phyloP scores from a whole-genome alignment of 2,113 vertebrate genomes.

The Pomatorhinus ruficollis region DNA sequence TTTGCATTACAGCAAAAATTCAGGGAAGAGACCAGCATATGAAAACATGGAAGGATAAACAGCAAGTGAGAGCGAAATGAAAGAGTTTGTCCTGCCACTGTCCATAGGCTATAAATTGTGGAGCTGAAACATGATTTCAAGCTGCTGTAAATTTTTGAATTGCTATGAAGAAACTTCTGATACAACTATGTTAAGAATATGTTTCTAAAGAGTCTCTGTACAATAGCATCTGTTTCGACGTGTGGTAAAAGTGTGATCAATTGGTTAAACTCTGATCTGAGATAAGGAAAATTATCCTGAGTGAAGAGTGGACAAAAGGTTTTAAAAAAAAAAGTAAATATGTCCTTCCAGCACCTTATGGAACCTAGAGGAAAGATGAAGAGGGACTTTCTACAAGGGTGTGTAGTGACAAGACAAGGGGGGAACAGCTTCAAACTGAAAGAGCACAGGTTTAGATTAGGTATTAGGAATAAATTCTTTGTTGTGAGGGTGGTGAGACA shows the following conservation, averaged over 20 bases:
- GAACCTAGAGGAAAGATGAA: background rate
- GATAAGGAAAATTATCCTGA: background rate
- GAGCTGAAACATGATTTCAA: background rate
- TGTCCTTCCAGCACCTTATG: background rate
- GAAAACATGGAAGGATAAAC: background rate
- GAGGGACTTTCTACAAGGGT: background rate
- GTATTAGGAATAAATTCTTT: background rate
- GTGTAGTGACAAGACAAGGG: background rate
- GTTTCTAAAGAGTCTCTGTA: background rate
- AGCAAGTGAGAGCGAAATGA: background rate
- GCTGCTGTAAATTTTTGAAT: background rate
- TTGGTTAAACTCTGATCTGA: background rate
- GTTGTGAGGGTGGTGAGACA: background rate
- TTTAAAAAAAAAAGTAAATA: background rate
- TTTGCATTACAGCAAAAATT: background rate
- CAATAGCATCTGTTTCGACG: background rate
- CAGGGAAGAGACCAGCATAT: background rate
- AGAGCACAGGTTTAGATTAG: background rate
- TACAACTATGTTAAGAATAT: background rate
- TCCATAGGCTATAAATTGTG: background rate
- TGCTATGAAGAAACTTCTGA: background rate
- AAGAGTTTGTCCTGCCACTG: background rate
- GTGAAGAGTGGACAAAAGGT: background rate
- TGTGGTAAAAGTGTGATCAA: background rate
- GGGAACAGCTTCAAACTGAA: background rate